Conservation (phyloP, 2,797 vertebrate species). For the Ispidina picta region DNA sequence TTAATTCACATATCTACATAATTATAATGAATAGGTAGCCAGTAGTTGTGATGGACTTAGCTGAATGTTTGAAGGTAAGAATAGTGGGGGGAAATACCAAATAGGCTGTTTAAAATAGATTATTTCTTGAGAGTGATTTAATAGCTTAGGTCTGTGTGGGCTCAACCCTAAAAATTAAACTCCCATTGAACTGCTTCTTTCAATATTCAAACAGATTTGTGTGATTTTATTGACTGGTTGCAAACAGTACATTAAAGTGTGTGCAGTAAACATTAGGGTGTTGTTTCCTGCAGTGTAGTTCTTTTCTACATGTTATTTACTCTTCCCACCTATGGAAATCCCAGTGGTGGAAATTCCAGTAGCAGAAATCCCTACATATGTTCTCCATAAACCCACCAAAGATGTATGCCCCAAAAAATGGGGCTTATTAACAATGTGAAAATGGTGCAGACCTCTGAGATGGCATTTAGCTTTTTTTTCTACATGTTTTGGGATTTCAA, state of each 20-base stretch:
- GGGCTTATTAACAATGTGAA: background rate
- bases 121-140: background rate
- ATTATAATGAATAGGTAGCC: background rate
- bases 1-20: background rate
- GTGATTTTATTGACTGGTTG: background rate
- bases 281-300: background rate
- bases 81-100: background rate
- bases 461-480: background rate
- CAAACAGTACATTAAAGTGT: background rate
- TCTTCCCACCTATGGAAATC: background rate
- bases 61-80: background rate
- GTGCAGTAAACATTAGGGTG: background rate
- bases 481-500: background rate
- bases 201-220: background rate
- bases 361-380: background rate
- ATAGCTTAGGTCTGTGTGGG: background rate
- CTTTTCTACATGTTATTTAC: background rate
- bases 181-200: background rate
- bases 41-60: background rate
- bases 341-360: background rate
- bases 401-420: background rate
- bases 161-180: background rate
- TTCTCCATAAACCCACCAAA: background rate
- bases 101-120: background rate
- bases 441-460: background rate